Conservation (phyloP, 1,140 invertebrate genomes). For the Zaprionus africanus region DNA sequence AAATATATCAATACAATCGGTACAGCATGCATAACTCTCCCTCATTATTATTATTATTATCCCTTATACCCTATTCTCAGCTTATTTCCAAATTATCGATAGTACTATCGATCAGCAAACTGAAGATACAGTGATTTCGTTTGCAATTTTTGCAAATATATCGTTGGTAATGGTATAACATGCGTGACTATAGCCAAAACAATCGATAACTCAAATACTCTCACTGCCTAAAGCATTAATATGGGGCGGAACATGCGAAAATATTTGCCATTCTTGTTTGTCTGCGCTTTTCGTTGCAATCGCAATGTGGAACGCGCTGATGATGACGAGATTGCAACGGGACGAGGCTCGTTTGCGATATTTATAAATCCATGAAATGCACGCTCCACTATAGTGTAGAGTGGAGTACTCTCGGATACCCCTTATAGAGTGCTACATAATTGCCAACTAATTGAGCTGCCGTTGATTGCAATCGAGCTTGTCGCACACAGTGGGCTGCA, state of each 20-base stretch:
- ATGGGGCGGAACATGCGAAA: background rate
- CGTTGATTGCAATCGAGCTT: slow-evolving; percentile 4
- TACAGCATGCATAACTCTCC: no score
- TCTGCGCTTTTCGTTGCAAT: background rate
- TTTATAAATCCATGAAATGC: slow-evolving; percentile 37
- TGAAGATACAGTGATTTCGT: no score
- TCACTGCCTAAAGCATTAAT: background rate
- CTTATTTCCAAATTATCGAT: no score
- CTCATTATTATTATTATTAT: no score
- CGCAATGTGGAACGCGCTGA: slow-evolving; percentile 9
- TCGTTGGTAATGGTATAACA: background rate
- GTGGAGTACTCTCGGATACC: background rate
- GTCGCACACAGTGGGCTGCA: background rate
- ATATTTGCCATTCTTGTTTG: slow-evolving; percentile 10
- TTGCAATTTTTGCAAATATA: no score
- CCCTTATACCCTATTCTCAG: no score
- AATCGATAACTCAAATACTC: background rate
- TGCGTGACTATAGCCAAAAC: no score
- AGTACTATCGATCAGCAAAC: no score
- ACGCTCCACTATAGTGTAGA: background rate
- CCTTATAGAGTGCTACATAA: slow-evolving; percentile 16
- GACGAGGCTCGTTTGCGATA: slow-evolving; percentile 4
- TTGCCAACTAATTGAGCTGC: slow-evolving; percentile 40
- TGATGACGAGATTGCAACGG: slow-evolving; percentile 11
- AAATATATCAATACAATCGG: no score